Conservation (phyloP, 1,140 invertebrate genomes). For the Drosophila insularis region DNA sequence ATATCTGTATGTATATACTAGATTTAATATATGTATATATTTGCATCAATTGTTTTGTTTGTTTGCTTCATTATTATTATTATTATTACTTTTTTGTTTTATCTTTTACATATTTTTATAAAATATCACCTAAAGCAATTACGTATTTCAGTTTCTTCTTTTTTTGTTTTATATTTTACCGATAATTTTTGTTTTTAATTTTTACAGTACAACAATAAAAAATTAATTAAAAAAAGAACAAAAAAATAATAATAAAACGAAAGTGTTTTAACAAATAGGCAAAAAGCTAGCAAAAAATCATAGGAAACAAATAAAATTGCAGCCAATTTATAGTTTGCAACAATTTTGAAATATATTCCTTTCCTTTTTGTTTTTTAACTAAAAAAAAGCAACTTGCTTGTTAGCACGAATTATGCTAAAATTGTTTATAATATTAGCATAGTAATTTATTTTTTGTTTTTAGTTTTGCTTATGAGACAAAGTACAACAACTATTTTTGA, state of each 20-base stretch:
- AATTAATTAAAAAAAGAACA: constrained; percentile 53
- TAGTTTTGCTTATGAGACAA: constrained; percentile 68
- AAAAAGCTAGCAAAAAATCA: constrained; percentile 71
- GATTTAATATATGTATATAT: constrained; percentile 32
- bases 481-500: constrained; percentile 78
- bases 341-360: constrained; percentile 24
- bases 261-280: constrained; percentile 70
- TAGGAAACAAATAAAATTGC: constrained; percentile 60
- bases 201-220: constrained; percentile 79
- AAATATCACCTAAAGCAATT: constrained; percentile 82
- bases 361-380: constrained; percentile 45
- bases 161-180: constrained; percentile 32
- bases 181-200: constrained; percentile 17
- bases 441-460: constrained; percentile 32
- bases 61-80: constrained; percentile 65
- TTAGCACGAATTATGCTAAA: constrained; percentile 68
- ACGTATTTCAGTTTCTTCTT: constrained; percentile 81
- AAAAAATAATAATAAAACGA: constrained; percentile 64
- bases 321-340: constrained; percentile 43
- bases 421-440: constrained; percentile 36
- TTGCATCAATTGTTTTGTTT: constrained; percentile 54
- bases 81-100: constrained; percentile 47
- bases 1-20: constrained; percentile 11
- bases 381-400: constrained; percentile 49
- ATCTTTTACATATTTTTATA: constrained; percentile 75